Evolutionary conservation across 1,140 invertebrate genomes (phyloP), one percentile per base, ranked within the genome.

Genomic region (Drosophila azteca): DNA sequence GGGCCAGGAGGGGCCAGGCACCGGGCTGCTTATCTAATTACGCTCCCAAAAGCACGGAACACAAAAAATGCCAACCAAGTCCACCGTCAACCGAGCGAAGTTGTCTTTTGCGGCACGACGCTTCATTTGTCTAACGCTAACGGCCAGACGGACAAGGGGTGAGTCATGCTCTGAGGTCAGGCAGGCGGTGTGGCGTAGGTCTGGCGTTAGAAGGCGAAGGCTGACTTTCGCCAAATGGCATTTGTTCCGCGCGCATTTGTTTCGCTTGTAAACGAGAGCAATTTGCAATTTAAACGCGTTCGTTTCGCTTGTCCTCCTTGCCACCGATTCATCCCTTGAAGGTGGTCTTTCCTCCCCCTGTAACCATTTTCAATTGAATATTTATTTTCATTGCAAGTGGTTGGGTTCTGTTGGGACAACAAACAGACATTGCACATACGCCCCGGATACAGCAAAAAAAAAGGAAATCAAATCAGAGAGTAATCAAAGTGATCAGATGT

Each of bases 261-360:
- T 79, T 83, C 71, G 64, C 73, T 84, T 85, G 81, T 85, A 85
- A 84, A 80, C 68, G 77, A 84, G 81, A 58, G 58, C 82, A 87
- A 81, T 85, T 85, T 85, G 82, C 74, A 84, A 84, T 84, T 84
- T 77, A 68, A 85, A 58, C 80, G 81, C 77, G 81, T 80, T 64
- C 81, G 69, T 75, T 71, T 73, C 46, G 67, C 53, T 57, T 68
- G 45, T 60, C n/a, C 6, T 13, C n/a, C 15, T 26, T 20, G 5
- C 15, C 11, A 3, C 29, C 7, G 31, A 31, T 51, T 4, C 11
- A n/a, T n/a, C 1, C 8, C 15, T 13, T n/a, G 31, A 31, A 11
- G 6, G 24, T 24, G 39, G 52, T 39, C 41, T 49, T 44, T 7
- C 49, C 49, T 7, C 49, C 49, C 3, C 46, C 35, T 41, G 52